Base-by-base conservation (phyloP, 2,797 vertebrate genomes). In the Pithecia hirsuta region DNA sequence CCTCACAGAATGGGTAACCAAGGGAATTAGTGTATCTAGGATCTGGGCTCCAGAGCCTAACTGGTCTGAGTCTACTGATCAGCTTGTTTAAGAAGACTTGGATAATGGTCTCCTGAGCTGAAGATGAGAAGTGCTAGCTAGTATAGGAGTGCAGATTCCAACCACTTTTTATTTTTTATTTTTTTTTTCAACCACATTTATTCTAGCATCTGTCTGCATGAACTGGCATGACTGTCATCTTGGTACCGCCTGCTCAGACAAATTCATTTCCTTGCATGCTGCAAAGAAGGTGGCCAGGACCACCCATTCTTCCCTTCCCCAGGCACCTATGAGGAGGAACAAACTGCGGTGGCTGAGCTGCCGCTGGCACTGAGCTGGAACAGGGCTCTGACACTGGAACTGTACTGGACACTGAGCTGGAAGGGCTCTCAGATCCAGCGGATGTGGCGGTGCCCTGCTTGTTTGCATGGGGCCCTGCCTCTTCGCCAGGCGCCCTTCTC, bases 401-500 rank as follows among this genome's bases (percentile, higher is more conserved):
- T 55, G 46, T 11, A 22, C 30, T 36, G 22, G 30, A 89, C 55
- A 2, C 28, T 6, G 64, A n/a, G 46, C 39, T 24, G 5, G 36
- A 55, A 57, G 46, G 24, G 70, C 41, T 46, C 92, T 6, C 1
- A 30, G 80, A 39, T n/a, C 79, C 0, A 2, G 33, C 2, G 4
- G 33, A 48, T 0, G 0, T 22, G 72, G 57, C n/a, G 52, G 28
- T 5, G 5, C 52, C 41, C 41, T 55, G 82, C 39, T 46, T 79
- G 13, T 82, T 46, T 61, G 26, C 46, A 39, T 1, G 0, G 55
- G 33, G 4, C 52, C 36, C 41, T 55, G 82, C n/a, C 50, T 75
- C 26, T 79, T 46, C 50, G 15, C 41, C 15, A 1, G 0, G 55
- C 0, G 0, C 46, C 81, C 70, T 61, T 67, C 41, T 36, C 12